Percentiles rank a stretch among this genome's conserved stretches.
Evolutionary conservation across 2,888 invertebrate genomes (phyloP).

Genomic region (Norana najaformis): DNA sequence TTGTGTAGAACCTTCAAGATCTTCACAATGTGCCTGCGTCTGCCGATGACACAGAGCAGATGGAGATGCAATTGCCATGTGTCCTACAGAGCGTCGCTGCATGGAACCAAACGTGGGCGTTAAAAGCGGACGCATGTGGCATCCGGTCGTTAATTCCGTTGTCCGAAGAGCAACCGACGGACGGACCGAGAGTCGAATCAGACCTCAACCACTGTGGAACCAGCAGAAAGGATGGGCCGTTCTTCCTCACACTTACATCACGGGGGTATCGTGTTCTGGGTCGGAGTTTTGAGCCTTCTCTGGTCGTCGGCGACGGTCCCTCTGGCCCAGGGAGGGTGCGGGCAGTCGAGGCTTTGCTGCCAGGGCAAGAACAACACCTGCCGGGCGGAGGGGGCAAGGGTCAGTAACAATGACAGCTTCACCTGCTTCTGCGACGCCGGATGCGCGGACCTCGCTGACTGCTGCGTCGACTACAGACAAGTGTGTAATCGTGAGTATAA

Average conservation of each 20-base stretch:
- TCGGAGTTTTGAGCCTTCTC: neutral
- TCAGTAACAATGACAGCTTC: constrained; percentile 27
- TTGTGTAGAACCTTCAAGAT: neutral
- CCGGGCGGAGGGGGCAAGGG: constrained; percentile 26
- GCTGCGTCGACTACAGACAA: constrained; percentile 36
- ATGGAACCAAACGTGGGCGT: neutral
- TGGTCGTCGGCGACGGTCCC: neutral
- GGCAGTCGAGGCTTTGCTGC: constrained; percentile 33
- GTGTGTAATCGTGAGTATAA: constrained; percentile 27
- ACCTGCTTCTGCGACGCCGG: constrained; percentile 40
- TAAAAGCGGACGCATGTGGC: neutral
- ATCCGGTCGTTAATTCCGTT: neutral
- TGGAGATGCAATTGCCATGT: neutral
- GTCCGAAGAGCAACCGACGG: neutral
- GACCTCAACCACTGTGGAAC: too few species aligned
- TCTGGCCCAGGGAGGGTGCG: constrained; percentile 24
- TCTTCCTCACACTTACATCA: neutral
- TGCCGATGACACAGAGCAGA: too few species aligned
- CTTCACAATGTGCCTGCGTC: neutral
- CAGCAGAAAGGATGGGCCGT: neutral
- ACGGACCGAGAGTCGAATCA: too few species aligned
- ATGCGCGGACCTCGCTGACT: constrained; percentile 37
- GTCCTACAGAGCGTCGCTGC: neutral
- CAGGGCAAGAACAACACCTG: constrained; percentile 41
- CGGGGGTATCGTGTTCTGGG: neutral